phyloP scores from a whole-genome alignment of 2,113 vertebrate species.

The Microtus pennsylvanicus region DNA sequence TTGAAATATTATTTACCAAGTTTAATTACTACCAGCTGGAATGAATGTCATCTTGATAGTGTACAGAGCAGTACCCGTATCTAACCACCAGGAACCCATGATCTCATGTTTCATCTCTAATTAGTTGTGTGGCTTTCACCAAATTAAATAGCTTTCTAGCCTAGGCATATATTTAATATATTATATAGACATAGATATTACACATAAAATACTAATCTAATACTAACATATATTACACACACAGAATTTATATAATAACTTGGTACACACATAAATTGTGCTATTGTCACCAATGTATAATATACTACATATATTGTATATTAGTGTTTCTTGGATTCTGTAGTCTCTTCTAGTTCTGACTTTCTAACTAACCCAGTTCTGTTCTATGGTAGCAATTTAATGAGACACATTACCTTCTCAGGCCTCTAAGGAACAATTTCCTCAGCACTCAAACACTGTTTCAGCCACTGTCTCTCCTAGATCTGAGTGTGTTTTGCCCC shows the following conservation, averaged over 20 bases:
- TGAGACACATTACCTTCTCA: conserved; percentile 70
- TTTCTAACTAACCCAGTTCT: not conserved
- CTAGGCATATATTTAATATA: not conserved
- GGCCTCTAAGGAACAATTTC: conserved; percentile 61
- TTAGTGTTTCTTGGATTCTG: not conserved
- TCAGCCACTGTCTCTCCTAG: conserved; percentile 52
- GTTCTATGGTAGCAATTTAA: conserved; percentile 66
- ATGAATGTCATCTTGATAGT: not conserved
- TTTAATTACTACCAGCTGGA: not conserved
- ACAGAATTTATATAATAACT: not conserved
- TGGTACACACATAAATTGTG: not conserved
- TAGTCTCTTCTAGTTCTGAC: not conserved
- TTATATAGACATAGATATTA: not conserved
- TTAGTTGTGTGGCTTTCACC: not conserved
- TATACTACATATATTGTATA: not conserved
- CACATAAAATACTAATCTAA: not conserved
- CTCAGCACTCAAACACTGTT: conserved; percentile 43
- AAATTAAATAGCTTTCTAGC: conserved; percentile 4
- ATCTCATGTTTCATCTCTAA: not conserved
- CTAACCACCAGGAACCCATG: not conserved
- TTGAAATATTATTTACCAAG: not conserved
- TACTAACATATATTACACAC: not conserved
- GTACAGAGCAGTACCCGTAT: not conserved
- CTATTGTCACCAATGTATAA: not conserved
- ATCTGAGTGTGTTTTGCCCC: conserved; percentile 50